Evolutionary conservation across 2,888 invertebrate species (phyloP), one percentile per base, ranked within the genome.

Genomic region (Scaeva pyrastri): DNA sequence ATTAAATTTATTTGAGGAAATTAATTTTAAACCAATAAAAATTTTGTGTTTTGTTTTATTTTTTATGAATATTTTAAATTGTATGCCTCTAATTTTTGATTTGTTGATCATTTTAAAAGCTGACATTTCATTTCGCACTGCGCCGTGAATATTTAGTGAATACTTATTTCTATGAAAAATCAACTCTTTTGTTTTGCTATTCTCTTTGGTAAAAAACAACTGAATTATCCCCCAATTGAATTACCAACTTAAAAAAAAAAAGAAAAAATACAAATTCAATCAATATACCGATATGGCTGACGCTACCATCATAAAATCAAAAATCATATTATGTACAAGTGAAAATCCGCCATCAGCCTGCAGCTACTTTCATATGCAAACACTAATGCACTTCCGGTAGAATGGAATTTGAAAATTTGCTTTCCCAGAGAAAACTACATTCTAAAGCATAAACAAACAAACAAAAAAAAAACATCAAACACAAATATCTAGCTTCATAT

Each of bases 401-500:
- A 41, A 41, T 60, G 41, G 0, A 41, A 14, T 60, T 60, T 14
- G 14, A 60, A 60, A 60, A 60, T 41, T 41, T 41, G 60, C 19
- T 36, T 39, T 16, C 6, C 58, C 19, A 16, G 5, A 19, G 6
- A 36, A 56, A 16, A 56, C 16, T 19, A 7, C 36, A 58, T 31
- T 31, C 16, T 31, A 31, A 55, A 55, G n/a, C n/a, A 26, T 31
- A 56, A 58, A 58, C 5, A 36, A 58, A 36, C 16, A 31, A 31
- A 16, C 11, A 36, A 2, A 4, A 31, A 31, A 16, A n/a, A 36
- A 2, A 4, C 4, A 58, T 1, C 31, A 58, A 36, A 39, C 14
- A 60, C 6, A 60, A 39, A 60, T 41, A 41, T 16, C 19, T 50
- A 50, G 11, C 50, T 60, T 39, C 36, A 58, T 19, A 39, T 60